Percentiles rank a stretch among this genome's conserved stretches.
Evolutionary conservation across 2,888 invertebrate species (phyloP).

Genomic region (Neoscelio sp.): DNA sequence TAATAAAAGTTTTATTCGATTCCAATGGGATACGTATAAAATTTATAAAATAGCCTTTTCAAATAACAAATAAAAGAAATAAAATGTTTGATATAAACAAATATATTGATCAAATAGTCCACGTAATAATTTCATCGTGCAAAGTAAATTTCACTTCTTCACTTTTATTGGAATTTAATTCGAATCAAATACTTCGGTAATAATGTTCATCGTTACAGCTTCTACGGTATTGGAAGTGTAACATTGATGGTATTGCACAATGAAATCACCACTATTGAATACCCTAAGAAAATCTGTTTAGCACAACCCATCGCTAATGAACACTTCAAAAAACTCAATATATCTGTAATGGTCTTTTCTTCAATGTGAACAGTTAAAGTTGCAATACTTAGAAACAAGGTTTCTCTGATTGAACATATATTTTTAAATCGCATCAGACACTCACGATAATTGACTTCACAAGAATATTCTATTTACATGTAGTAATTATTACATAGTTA

Average conservation of each 20-base stretch:
- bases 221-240: background rate
- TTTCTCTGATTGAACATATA: constrained; percentile 3
- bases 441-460: too few species aligned
- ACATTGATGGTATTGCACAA: constrained; percentile 9
- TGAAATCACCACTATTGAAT: constrained; percentile 34
- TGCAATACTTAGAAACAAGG: background rate
- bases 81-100: background rate
- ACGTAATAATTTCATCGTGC: background rate
- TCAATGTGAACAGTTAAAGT: constrained; percentile 5
- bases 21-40: background rate
- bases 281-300: constrained; percentile 34
- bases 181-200: constrained; percentile 3
- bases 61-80: background rate
- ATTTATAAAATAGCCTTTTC: background rate
- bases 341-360: constrained; percentile 13
- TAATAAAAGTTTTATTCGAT: constrained; percentile 9
- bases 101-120: too few species aligned
- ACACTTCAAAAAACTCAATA: constrained; percentile 33
- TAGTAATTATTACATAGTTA: background rate
- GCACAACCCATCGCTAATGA: constrained; percentile 31
- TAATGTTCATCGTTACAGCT: constrained; percentile 16
- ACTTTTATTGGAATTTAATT: too few species aligned
- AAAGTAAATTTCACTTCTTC: too few species aligned
- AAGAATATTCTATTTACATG: too few species aligned
- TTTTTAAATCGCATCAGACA: constrained; percentile 10